phyloP scores from a whole-genome alignment of 2,113 vertebrate genomes.

The Prietella phreatophila region DNA sequence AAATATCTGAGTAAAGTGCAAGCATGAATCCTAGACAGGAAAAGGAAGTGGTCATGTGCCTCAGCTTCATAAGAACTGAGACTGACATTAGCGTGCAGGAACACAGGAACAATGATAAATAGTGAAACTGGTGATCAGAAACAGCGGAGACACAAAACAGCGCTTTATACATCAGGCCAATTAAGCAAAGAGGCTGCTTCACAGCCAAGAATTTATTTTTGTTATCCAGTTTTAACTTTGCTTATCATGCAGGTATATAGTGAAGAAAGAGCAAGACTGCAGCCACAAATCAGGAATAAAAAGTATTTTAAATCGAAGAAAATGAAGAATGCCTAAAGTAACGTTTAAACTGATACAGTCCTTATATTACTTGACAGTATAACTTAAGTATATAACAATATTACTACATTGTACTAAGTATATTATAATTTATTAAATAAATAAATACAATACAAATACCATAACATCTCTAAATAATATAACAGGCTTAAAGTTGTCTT shows the following conservation, averaged over 20 bases:
- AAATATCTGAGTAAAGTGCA: background rate
- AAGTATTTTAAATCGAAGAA: background rate
- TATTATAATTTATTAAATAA: background rate
- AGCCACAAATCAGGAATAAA: background rate
- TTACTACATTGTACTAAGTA: background rate
- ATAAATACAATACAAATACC: background rate
- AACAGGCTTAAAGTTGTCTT: background rate
- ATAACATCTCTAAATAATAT: background rate
- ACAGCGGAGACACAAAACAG: background rate
- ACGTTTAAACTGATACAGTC: background rate
- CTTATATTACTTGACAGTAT: background rate
- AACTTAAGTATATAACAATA: background rate
- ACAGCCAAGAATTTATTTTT: background rate
- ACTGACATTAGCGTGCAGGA: background rate
- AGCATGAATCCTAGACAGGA: background rate
- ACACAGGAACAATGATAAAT: background rate
- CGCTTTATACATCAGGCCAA: background rate
- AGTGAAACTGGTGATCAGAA: constrained; percentile 2
- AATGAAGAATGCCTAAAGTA: background rate
- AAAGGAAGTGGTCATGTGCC: constrained; percentile 27
- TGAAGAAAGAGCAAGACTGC: background rate
- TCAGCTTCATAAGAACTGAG: constrained; percentile 24
- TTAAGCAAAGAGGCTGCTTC: background rate
- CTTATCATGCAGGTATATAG: background rate
- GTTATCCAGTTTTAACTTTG: background rate